A percentile compares a stretch with the other conserved stretches of the same genome.
phyloP scores from a whole-genome alignment of 2,113 vertebrate species.

The Agapornis roseicollis region DNA sequence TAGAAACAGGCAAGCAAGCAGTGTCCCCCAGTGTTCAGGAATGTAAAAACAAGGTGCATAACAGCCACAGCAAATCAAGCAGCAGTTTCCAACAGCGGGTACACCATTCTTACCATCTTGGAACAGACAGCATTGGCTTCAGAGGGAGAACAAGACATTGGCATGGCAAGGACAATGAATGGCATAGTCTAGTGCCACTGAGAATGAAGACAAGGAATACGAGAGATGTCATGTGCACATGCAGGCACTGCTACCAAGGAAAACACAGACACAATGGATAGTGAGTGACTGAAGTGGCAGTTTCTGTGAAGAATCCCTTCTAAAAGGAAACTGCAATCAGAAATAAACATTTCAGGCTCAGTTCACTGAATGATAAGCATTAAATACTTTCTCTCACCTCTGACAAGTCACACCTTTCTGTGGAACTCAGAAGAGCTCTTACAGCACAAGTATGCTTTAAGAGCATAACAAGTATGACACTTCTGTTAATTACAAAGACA shows the following conservation, averaged over 20 bases:
- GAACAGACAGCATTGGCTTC: neutral
- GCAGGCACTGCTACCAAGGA: neutral
- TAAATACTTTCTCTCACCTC: neutral
- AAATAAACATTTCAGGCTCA: neutral
- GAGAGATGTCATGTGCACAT: fast-evolving
- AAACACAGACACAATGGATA: fast-evolving
- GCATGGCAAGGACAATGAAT: neutral
- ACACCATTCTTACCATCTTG: neutral
- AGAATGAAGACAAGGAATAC: neutral
- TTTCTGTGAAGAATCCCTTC: neutral
- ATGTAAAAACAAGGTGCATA: neutral
- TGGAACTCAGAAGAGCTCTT: neutral
- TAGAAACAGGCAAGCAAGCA: neutral
- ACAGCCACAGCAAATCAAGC: neutral
- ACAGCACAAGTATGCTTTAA: too few relatives aligned
- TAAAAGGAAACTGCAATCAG: neutral
- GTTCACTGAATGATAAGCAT: neutral
- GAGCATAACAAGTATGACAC: neutral
- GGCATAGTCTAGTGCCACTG: neutral
- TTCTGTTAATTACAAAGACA: neutral
- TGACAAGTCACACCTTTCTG: neutral
- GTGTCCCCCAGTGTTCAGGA: constrained; percentile 10
- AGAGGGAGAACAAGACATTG: neutral
- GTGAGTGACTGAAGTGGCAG: neutral
- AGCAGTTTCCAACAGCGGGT: neutral